Base-by-base conservation (phyloP, 1,140 invertebrate species). In the Drosophila serrata region DNA sequence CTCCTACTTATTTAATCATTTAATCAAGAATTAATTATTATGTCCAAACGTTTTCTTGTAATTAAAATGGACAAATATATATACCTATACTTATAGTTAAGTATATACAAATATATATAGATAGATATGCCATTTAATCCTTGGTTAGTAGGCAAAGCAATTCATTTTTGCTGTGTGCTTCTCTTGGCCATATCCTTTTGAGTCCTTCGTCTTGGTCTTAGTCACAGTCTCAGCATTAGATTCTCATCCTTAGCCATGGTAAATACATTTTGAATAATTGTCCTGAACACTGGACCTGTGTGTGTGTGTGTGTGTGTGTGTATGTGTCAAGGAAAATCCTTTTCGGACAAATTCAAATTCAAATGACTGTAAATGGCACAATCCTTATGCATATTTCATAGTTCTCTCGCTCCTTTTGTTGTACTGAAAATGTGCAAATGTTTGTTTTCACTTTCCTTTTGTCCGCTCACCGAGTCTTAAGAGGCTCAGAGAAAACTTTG, bases 221-320 rank as follows among this genome's bases (percentile, higher is more conserved):
- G 61, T 37, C 27, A 22, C 8, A 42, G 31, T 46, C 60, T 48
- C 42, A 22, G 24, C 24, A 11, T 6, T 39, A 43, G 62, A 27
- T 27, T 37, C 29, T 65, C 29, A 49, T 17, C 24, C 67, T 75
- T 46, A 46, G 61, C 58, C 60, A 72, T 68, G 61, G 74, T 29
- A 49, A 77, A 68, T 61, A 87, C 72, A 86, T 85, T 84, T 76
- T 73, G 72, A 80, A 85, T 84, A 84, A 85, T 85, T 84, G 65
- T 60, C 45, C 61, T 58, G 49, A 33, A 40, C 56, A 49, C 46
- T 22, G 43, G 56, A 46, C 51, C 11, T 29, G 6, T 13, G 2
- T 33, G 31, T 33, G 22, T 46, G 2, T 19, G n/a, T 46, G 8
- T 43, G 37, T 46, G 39, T 12, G 24, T 59, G 24, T 42, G 58